Evolutionary conservation across 2,113 vertebrate genomes (phyloP).

Genomic region (Elaphurus davidianus): DNA sequence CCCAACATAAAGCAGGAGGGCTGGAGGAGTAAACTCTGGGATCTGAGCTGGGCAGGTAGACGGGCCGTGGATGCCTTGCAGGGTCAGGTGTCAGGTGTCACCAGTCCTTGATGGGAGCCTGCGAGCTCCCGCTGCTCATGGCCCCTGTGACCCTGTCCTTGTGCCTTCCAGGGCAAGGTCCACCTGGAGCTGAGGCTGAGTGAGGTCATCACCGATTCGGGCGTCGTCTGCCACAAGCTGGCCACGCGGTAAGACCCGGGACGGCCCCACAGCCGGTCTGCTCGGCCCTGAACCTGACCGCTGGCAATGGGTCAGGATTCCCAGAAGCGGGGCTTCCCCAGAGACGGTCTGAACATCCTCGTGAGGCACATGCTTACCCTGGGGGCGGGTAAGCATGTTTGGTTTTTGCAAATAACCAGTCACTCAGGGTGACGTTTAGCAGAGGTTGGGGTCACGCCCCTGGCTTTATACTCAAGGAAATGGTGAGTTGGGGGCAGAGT

Average conservation of each 20-base stretch:
- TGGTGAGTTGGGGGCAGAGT: neutral
- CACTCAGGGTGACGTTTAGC: accelerated
- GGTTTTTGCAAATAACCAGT: neutral
- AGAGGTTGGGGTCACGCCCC: accelerated
- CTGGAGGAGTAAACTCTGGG: neutral
- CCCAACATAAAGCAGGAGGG: neutral
- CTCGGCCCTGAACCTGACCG: neutral
- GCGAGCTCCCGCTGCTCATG: neutral
- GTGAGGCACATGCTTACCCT: neutral
- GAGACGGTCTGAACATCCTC: neutral
- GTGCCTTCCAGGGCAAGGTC: slow-evolving; percentile 92
- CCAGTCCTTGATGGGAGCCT: neutral
- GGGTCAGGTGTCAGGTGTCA: no score
- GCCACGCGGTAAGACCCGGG: slow-evolving; percentile 89
- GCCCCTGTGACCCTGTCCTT: neutral
- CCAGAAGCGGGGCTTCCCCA: neutral
- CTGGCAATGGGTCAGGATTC: neutral
- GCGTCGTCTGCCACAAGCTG: slow-evolving; percentile 94
- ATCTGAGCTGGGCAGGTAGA: neutral
- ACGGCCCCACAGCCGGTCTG: accelerated
- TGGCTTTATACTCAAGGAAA: no score
- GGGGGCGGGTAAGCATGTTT: no score
- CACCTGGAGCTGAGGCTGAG: slow-evolving; percentile 96
- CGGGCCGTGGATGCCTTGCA: accelerated
- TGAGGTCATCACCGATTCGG: slow-evolving; percentile 97